A percentile compares a stretch with the other conserved stretches of the same genome.
Evolutionary conservation across 2,888 invertebrate species (phyloP).

Genomic region (Glyphotaelius pellucidus): DNA sequence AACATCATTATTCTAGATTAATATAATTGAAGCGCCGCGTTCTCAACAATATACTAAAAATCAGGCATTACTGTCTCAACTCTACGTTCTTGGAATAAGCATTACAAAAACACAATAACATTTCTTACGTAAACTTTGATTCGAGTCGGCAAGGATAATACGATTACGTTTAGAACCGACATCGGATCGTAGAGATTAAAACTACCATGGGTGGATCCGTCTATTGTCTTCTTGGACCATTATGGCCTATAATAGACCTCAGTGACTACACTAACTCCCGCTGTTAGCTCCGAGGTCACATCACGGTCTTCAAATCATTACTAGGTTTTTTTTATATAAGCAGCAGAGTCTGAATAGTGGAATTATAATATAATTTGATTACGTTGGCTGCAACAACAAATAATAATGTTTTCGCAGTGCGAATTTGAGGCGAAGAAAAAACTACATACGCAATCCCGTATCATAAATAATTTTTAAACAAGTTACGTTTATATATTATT

Average conservation of each 20-base stretch:
- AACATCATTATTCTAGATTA: too few species aligned
- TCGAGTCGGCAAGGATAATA: neutral
- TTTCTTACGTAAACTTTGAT: neutral
- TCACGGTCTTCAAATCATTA: slow-evolving; percentile 6
- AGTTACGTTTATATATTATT: too few species aligned
- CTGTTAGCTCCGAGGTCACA: slow-evolving; percentile 12
- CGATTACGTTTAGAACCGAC: neutral
- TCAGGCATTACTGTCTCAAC: too few species aligned
- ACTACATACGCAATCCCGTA: too few species aligned
- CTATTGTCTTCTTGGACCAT: slow-evolving; percentile 6
- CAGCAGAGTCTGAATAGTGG: neutral
- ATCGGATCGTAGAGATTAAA: neutral
- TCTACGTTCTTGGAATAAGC: too few species aligned
- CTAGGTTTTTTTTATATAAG: neutral
- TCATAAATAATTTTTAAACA: too few species aligned
- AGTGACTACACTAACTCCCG: neutral
- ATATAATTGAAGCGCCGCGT: too few species aligned
- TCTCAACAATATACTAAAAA: too few species aligned
- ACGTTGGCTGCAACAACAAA: neutral
- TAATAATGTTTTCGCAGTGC: too few species aligned
- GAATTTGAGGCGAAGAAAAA: too few species aligned
- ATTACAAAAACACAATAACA: neutral
- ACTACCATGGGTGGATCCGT: neutral
- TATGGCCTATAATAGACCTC: neutral
- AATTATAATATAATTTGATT: neutral